phyloP scores from a whole-genome alignment of 2,797 vertebrate genomes.

The Valencia hispanica region DNA sequence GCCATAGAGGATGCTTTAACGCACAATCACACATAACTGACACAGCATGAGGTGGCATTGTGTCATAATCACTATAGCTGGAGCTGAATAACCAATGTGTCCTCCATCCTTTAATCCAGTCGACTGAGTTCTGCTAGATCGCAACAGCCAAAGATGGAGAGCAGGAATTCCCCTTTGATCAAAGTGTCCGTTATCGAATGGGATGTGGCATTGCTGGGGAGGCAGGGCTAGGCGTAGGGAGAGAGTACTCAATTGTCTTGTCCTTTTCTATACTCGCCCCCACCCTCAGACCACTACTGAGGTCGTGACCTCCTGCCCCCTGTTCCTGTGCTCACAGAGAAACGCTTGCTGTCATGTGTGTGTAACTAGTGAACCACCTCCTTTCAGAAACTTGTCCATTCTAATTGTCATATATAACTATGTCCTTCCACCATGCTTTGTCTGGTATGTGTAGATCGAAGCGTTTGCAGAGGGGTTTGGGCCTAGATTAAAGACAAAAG shows the following conservation, averaged over 20 bases:
- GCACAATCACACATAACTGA: conserved; percentile 57
- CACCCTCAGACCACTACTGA: conserved; percentile 57
- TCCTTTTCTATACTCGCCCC: conserved; percentile 68
- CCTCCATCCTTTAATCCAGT: conserved; percentile 65
- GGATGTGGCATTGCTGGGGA: conserved; percentile 64
- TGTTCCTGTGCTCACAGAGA: conserved; percentile 34
- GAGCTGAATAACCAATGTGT: conserved; percentile 59
- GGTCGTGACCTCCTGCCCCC: conserved; percentile 59
- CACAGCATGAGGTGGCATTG: conserved; percentile 68
- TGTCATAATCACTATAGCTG: conserved; percentile 57
- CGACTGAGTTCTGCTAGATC: conserved; percentile 45
- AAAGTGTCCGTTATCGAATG: conserved; percentile 71
- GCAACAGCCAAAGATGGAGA: conserved; percentile 38
- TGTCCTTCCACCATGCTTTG: conserved; percentile 34
- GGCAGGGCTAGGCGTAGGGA: conserved; percentile 17
- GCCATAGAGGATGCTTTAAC: conserved; percentile 51
- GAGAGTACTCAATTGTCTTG: conserved; percentile 73
- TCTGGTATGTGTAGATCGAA: conserved; percentile 25
- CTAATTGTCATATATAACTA: conserved; percentile 47
- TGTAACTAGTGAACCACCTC: conserved; percentile 35
- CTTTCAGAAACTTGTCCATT: conserved; percentile 29
- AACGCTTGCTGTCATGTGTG: conserved; percentile 48
- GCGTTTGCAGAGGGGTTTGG: background rate
- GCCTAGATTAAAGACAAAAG: conserved; percentile 56
- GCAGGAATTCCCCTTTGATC: conserved; percentile 75